A percentile compares a stretch with the other conserved stretches of the same genome.
These are phyloP conservation scores for Drosophila mulleri DNA, from an alignment of 2,888 invertebrate species.

Conservation along the genomic window DNA sequence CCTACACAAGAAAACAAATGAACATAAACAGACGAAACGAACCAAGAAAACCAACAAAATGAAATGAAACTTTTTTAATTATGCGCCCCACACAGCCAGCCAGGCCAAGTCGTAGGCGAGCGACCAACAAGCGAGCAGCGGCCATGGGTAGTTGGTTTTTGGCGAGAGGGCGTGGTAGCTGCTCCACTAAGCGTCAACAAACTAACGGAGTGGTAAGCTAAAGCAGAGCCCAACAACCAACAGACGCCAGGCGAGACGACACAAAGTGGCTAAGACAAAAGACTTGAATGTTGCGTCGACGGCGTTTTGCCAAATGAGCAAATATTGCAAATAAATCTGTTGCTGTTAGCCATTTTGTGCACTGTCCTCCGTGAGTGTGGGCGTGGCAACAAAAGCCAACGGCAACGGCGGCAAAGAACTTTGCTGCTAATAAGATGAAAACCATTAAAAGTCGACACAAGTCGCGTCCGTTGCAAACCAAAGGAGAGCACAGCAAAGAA, in stretches of 20 bases:
- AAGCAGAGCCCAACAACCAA: neutral
- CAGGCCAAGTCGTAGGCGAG: conserved; percentile 16
- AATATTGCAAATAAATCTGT: conserved; percentile 82
- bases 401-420: conserved; percentile 75
- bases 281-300: conserved; percentile 50
- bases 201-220: conserved; percentile 63
- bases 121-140: conserved; percentile 34
- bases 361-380: conserved; percentile 22
- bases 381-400: conserved; percentile 26
- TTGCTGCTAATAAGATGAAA: conserved; percentile 83
- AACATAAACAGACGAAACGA: conserved; percentile 81
- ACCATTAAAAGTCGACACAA: conserved; percentile 81
- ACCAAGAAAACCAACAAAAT: conserved; percentile 84
- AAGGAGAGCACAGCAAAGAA: conserved; percentile 5
- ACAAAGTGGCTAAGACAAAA: conserved; percentile 80
- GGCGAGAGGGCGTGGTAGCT: conserved; percentile 1
- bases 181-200: conserved; percentile 54
- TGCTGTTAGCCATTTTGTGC: conserved; percentile 68
- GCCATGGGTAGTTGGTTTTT: neutral
- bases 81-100: conserved; percentile 73
- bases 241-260: neutral
- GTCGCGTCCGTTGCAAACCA: conserved; percentile 76
- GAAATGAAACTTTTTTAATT: conserved; percentile 85
- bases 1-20: conserved; percentile 76
- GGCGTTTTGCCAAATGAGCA: conserved; percentile 75